Base-by-base conservation (phyloP, 2,113 vertebrate genomes). In the Gila orcuttii region DNA sequence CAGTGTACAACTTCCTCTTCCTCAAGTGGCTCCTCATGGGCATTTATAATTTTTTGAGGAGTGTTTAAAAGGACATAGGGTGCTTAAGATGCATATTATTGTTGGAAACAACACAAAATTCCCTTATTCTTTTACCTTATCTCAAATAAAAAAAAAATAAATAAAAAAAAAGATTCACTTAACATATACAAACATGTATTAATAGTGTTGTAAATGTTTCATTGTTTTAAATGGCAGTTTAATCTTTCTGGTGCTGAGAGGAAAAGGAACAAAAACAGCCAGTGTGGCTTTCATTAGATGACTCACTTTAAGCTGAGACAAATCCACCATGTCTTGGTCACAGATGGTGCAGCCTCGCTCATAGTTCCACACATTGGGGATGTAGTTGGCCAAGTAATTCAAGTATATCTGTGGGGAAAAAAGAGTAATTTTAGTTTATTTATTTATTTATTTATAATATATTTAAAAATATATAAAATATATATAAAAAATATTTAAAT, bases 361-460 rank as follows among this genome's bases (percentile, higher is more conserved):
- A 78, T 94, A 96, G 82, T 96, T 99, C 98, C 98, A 99, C 28
- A 93, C 90, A 88, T 98, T 96, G 77, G 98, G 98, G 52, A 99
- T 93, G 83, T 99, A 99, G 94, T 99, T 99, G 87, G 94, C 95
- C 88, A 99, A 95, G 91, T 98, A 98, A 93, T 98, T 99, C 87
- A 99, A 92, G 86, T 97, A 96, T 90, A 98, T 95, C 98, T 99
- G 92, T 60, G n/a, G 89, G 87, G 74, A 89, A 89, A 52, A 9
- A 86, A 73, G 31, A 25, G 3, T 62, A 11, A 6, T 77, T 84
- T 73, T 45, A 36, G 33, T 42, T 28, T 19, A 36, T 39, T 47
- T 59, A 59, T 78, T 19, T 6, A 55, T 78, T 59, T 28, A 28
- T 28, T 1, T 76, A 50, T 9, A 28, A 28, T 50, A 50, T 13